These are phyloP conservation scores for Parauchenoglanis ngamensis DNA, from an alignment of 2,797 vertebrate species.

Conservation along the genomic window DNA sequence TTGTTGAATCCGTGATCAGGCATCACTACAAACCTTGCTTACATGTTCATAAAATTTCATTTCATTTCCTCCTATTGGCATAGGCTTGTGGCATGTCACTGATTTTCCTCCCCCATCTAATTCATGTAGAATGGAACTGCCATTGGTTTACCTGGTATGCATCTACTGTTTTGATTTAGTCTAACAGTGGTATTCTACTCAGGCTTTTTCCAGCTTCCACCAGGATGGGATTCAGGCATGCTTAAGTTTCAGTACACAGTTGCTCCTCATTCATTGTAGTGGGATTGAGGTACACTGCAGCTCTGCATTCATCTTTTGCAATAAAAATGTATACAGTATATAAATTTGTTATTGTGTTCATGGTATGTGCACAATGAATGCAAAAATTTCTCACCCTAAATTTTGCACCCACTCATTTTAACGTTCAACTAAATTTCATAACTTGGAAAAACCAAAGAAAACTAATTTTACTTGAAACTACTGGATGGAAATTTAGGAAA, in stretches of 20 bases:
- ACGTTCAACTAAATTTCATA: not conserved
- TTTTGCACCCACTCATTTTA: not conserved
- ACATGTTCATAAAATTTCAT: conserved; percentile 3
- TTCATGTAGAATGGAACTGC: not conserved
- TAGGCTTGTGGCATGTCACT: not conserved
- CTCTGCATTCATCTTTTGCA: not conserved
- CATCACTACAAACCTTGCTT: not conserved
- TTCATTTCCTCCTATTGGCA: not conserved
- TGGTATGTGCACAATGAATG: not conserved
- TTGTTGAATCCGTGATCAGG: not conserved
- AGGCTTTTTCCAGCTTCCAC: not conserved
- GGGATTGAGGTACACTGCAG: not conserved
- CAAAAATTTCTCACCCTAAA: not conserved
- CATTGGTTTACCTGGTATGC: conserved; percentile 9
- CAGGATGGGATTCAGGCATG: conserved; percentile 42
- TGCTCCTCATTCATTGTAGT: not conserved
- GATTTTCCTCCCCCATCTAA: not conserved
- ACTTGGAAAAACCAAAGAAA: not conserved
- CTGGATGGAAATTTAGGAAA: not conserved
- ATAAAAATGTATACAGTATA: not conserved
- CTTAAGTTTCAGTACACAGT: not conserved
- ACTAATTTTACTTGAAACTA: not conserved
- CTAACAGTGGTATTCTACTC: conserved; percentile 10
- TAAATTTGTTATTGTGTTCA: not conserved
- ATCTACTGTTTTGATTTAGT: conserved; percentile 8